These are phyloP conservation scores for Percopsis omiscomaycus DNA, from an alignment of 2,797 vertebrate species.

Conservation along the genomic window DNA sequence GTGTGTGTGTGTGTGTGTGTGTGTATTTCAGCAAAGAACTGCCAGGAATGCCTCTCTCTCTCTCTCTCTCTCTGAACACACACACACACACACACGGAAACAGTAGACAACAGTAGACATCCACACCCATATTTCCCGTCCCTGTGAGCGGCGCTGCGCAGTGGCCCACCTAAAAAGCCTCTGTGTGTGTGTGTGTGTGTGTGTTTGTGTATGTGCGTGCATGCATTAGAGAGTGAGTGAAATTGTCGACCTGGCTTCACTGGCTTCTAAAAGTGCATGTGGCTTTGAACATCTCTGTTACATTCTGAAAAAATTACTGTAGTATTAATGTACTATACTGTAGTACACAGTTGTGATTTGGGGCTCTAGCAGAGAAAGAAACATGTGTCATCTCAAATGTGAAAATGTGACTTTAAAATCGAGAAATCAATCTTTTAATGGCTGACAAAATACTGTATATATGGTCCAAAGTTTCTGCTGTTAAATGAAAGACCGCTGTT, in stretches of 20 bases:
- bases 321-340: too few relatives aligned
- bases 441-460: too few relatives aligned
- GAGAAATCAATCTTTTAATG: too few relatives aligned
- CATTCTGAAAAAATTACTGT: neutral
- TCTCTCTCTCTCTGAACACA: neutral
- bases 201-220: neutral
- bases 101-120: neutral
- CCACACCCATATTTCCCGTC: conserved; percentile 6
- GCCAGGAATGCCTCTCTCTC: neutral
- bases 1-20: conserved; percentile 42
- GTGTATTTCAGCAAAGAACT: conserved; percentile 2
- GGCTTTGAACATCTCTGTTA: too few relatives aligned
- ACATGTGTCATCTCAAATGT: too few relatives aligned
- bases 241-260: neutral
- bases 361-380: too few relatives aligned
- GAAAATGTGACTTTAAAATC: too few relatives aligned
- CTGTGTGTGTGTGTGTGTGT: neutral
- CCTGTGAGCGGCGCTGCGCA: neutral
- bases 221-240: neutral
- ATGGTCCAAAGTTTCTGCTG: too few relatives aligned
- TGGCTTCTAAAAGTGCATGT: neutral
- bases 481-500: too few relatives aligned
- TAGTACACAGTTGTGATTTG: too few relatives aligned
- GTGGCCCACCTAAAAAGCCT: neutral
- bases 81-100: neutral